A percentile compares a stretch with the other conserved stretches of the same genome.
Conservation (phyloP, 2,113 vertebrate species). For the Caranx ignobilis region DNA sequence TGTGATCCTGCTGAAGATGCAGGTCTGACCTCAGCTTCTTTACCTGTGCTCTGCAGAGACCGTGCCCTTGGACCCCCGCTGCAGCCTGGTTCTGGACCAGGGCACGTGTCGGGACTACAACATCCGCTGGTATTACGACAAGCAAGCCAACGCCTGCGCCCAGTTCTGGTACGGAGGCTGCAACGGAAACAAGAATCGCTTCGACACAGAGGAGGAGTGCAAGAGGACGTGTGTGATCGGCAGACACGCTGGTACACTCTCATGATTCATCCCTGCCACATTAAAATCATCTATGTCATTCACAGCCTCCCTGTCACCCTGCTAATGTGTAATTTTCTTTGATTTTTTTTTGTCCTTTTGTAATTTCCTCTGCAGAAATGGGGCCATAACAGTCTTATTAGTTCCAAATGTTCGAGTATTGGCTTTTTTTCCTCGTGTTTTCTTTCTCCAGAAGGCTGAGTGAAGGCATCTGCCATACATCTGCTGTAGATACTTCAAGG, state of each 20-base stretch:
- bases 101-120: slow-evolving; percentile 86
- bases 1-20: neutral
- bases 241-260: slow-evolving; percentile 58
- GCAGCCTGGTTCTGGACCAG: slow-evolving; percentile 83
- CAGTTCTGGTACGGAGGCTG: slow-evolving; percentile 92
- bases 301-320: neutral
- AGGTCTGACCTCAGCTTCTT: neutral
- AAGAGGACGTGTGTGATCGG: slow-evolving; percentile 83
- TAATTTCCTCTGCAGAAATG: neutral
- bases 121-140: slow-evolving; percentile 89
- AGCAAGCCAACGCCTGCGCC: slow-evolving; percentile 88
- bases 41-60: slow-evolving; percentile 72
- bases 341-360: neutral
- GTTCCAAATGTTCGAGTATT: slow-evolving; percentile 30
- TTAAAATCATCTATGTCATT: neutral
- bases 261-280: neutral
- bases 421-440: slow-evolving; percentile 5
- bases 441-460: slow-evolving; percentile 65
- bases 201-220: slow-evolving; percentile 87
- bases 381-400: neutral
- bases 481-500: slow-evolving; percentile 58
- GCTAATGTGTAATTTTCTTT: neutral
- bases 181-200: slow-evolving; percentile 87
- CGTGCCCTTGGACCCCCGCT: slow-evolving; percentile 71
- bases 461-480: slow-evolving; percentile 41